phyloP scores from a whole-genome alignment of 1,140 invertebrate species.

The Phymastichus coffea region DNA sequence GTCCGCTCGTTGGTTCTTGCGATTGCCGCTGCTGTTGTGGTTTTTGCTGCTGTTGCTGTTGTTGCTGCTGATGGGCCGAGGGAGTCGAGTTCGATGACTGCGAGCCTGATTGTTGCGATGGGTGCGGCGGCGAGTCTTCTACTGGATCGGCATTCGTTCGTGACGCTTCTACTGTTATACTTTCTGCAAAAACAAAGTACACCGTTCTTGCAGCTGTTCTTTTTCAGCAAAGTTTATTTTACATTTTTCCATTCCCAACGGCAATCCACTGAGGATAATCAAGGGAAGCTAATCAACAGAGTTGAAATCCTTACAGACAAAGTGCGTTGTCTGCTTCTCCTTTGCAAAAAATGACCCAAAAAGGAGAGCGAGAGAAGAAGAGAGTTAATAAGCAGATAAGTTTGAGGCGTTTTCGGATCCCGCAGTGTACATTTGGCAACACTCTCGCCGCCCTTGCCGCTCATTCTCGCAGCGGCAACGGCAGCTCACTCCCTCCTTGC shows the following conservation, averaged over 20 bases:
- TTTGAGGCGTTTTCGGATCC: slow-evolving; percentile 24
- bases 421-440: slow-evolving; percentile 18
- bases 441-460: slow-evolving; percentile 1
- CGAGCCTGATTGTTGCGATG: slow-evolving; percentile 39
- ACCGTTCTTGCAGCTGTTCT: not conserved
- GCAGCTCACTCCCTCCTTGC: no score
- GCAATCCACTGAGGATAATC: no score
- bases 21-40: slow-evolving; percentile 60
- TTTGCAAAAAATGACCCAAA: not conserved
- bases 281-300: no score
- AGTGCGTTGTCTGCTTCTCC: no score
- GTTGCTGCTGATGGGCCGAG: slow-evolving; percentile 52
- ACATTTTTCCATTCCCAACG: no score
- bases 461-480: slow-evolving; percentile 9
- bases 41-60: slow-evolving; percentile 44
- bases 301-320: not conserved
- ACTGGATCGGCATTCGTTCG: slow-evolving; percentile 49
- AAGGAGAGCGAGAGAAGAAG: slow-evolving; percentile 12
- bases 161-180: slow-evolving; percentile 47
- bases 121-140: slow-evolving; percentile 58
- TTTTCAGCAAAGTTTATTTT: not conserved
- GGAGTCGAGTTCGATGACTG: slow-evolving; percentile 42
- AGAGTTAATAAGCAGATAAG: slow-evolving; percentile 31
- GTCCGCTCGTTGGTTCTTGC: slow-evolving; percentile 71
- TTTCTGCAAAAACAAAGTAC: slow-evolving; percentile 40